A percentile compares a stretch with the other conserved stretches of the same genome.
Conservation (phyloP, 2,888 invertebrate genomes). For the Copidosoma aretas region DNA sequence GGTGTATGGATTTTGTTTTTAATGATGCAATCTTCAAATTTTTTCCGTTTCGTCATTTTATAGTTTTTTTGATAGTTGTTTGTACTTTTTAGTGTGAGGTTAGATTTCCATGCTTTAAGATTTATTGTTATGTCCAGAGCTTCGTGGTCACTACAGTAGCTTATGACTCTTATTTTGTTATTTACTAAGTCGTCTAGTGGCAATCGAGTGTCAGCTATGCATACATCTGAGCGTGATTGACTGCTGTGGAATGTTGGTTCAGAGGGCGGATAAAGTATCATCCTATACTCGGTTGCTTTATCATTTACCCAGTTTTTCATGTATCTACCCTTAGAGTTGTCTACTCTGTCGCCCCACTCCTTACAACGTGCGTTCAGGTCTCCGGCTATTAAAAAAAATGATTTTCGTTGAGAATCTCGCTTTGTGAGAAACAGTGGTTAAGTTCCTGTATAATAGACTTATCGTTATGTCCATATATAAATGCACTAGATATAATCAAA, state of each 20-base stretch:
- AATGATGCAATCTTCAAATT: too few relatives aligned
- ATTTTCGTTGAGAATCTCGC: background rate
- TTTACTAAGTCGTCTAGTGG: background rate
- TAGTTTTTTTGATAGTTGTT: background rate
- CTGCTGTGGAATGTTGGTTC: background rate
- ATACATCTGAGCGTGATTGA: background rate
- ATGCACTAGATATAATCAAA: background rate
- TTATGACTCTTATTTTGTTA: background rate
- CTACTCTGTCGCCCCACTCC: background rate
- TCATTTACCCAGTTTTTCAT: background rate
- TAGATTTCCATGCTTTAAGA: background rate
- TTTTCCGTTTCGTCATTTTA: constrained; percentile 15
- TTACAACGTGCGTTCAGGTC: constrained; percentile 9
- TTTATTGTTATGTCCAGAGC: background rate
- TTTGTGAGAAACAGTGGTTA: background rate
- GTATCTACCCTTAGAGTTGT: background rate
- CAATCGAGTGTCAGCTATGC: background rate
- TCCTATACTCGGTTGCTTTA: background rate
- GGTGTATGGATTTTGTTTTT: too few relatives aligned
- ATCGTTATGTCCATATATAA: background rate
- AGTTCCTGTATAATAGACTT: background rate
- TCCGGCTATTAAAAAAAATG: constrained; percentile 3
- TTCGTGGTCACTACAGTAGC: constrained; percentile 7
- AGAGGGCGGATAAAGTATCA: background rate
- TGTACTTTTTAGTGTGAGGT: too few relatives aligned